Conservation (phyloP, 2,113 vertebrate species). For the Ictalurus furcatus region DNA sequence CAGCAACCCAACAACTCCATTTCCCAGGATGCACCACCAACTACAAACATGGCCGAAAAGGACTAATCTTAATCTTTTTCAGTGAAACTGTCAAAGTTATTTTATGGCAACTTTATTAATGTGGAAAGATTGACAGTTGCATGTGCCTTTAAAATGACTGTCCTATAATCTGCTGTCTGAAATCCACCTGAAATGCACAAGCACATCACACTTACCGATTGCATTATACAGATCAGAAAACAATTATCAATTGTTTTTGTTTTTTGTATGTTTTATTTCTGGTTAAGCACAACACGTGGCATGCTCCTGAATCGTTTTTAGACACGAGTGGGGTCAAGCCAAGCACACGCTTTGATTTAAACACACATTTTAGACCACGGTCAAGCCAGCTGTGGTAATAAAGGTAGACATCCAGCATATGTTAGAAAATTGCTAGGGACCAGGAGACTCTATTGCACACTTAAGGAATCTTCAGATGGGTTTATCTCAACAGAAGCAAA, state of each 20-base stretch:
- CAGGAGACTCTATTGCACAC: neutral
- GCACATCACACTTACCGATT: neutral
- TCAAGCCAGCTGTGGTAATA: neutral
- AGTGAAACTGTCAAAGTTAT: neutral
- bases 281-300: neutral
- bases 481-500: neutral
- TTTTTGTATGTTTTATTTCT: neutral
- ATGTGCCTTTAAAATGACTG: too few species aligned
- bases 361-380: neutral
- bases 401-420: neutral
- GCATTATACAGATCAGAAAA: neutral
- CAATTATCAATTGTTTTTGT: too few species aligned
- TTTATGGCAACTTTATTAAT: neutral
- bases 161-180: neutral
- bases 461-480: neutral
- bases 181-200: neutral
- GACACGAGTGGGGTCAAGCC: neutral
- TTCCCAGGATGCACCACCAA: too few species aligned
- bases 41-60: too few species aligned
- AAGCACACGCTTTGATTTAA: neutral
- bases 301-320: neutral
- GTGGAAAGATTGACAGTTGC: neutral
- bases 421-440: neutral
- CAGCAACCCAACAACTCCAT: too few species aligned
- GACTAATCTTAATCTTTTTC: neutral